Evolutionary conservation across 1,140 invertebrate species (phyloP), one percentile per base, ranked within the genome.

Genomic region (Hycleus cichorii): DNA sequence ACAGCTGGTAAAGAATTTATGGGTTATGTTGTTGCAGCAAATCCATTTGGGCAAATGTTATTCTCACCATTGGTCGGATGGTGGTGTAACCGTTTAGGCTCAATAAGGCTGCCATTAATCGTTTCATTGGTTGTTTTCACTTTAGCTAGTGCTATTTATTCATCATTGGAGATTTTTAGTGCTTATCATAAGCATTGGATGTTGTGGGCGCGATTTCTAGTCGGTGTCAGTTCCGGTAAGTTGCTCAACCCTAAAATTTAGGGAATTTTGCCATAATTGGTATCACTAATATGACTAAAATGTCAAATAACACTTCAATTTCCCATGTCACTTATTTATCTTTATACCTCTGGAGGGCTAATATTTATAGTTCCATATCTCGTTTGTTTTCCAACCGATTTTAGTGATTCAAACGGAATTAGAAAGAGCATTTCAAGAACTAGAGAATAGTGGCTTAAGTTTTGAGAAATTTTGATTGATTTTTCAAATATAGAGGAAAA

Each of bases 21-120:
- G 77, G 90, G 91, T 24, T 85, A 86, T 67, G 84, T 92, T 9
- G 88, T 95, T 18, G 91, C 90, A 10, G 87, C 89, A 8, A 93
- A 93, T 77, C 92, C 91, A 38, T 76, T 95, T 26, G 91, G 87
- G 3, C 91, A 95, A 78, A 86, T 95, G 81, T 70, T 93, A 38
- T 90, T 91, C 65, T 93, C 91, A 4, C 91, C 91, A 7, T 70
- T 94, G 56, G 80, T 93, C 53, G 93, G 93, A 11, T 86, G 83
- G 80, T 91, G 90, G 89, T 84, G 86, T 24, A 93, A 93, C 74
- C 83, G 80, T 65, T 72, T 85, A 4, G 82, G 82, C 24, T 83
- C 81, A 2, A 84, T 87, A 38, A 80, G 90, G 49, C 65, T 85
- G 43, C 90, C 91, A 1, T 74, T 93, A 26, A 74, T 91, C 26